These are phyloP conservation scores for Lepisosteus osseus DNA, from an alignment of 2,113 vertebrate genomes.

Conservation along the genomic window DNA sequence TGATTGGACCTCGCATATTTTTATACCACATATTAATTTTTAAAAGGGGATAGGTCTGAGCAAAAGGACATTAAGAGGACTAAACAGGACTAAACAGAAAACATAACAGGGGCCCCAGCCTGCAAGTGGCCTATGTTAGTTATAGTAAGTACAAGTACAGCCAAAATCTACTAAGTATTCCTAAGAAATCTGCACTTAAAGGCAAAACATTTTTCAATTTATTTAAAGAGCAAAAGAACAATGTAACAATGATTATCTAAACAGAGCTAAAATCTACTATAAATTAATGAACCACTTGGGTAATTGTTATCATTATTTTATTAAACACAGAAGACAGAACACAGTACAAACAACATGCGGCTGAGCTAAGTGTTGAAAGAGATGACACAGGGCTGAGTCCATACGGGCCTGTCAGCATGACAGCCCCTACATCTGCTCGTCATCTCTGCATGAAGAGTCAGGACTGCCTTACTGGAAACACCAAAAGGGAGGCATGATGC, in stretches of 20 bases:
- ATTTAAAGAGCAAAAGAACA: neutral
- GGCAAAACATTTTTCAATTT: too few relatives aligned
- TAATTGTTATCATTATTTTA: neutral
- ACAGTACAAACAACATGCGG: neutral
- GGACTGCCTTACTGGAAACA: neutral
- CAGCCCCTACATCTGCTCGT: slow-evolving; percentile 22
- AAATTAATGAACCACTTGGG: neutral
- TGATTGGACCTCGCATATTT: too few relatives aligned
- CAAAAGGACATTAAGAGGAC: too few relatives aligned
- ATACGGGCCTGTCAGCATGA: slow-evolving; percentile 14
- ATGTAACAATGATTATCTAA: neutral
- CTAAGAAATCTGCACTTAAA: too few relatives aligned
- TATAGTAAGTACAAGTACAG: too few relatives aligned
- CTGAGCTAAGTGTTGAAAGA: slow-evolving; percentile 20
- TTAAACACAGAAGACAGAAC: neutral
- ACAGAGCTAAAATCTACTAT: neutral
- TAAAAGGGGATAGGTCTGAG: too few relatives aligned
- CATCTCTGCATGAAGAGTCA: neutral
- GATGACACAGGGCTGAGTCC: neutral
- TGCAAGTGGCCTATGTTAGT: too few relatives aligned
- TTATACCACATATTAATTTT: too few relatives aligned
- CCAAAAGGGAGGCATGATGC: neutral
- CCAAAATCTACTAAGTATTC: too few relatives aligned
- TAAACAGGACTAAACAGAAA: too few relatives aligned
- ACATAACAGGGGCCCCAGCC: too few relatives aligned